Evolutionary conservation across 2,888 invertebrate genomes (phyloP).

Genomic region (Marasmarcha lunaedactyla): DNA sequence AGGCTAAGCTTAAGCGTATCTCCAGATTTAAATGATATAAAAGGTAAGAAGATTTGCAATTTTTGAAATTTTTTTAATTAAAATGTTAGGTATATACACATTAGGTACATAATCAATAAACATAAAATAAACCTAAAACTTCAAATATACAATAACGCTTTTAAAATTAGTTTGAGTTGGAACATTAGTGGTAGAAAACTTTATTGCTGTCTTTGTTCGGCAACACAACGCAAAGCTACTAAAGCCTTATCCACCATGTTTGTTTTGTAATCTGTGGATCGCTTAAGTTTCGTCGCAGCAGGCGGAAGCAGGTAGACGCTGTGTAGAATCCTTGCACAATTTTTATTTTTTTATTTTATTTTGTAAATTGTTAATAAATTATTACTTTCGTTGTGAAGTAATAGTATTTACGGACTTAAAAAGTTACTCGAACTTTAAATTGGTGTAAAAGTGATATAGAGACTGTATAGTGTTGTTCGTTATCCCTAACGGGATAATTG

Average conservation of each 20-base stretch:
- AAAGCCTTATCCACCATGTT: neutral
- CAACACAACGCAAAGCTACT: constrained; percentile 2
- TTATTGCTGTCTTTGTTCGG: neutral
- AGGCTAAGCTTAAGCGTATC: constrained; percentile 37
- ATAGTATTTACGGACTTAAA: constrained; percentile 33
- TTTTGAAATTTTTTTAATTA: too few species aligned
- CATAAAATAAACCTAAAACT: too few species aligned
- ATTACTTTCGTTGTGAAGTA: constrained; percentile 24
- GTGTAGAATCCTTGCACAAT: constrained; percentile 45
- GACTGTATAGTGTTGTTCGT: constrained; percentile 42
- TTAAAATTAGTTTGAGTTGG: too few species aligned
- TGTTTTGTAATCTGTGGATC: constrained; percentile 14
- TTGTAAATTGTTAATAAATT: constrained; percentile 26
- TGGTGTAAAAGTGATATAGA: constrained; percentile 33
- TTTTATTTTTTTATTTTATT: constrained; percentile 61
- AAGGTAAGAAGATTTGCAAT: constrained; percentile 34
- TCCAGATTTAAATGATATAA: constrained; percentile 39
- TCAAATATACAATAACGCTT: too few species aligned
- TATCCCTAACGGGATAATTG: constrained; percentile 69
- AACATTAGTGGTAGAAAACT: neutral
- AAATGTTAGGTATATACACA: too few species aligned
- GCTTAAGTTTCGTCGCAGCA: constrained; percentile 14
- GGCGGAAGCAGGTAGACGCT: constrained; percentile 56
- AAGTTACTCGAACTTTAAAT: constrained; percentile 34
- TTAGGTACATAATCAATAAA: too few species aligned